Base-by-base conservation (phyloP, 2,113 vertebrate genomes). In the Callocephalon fimbriatum region DNA sequence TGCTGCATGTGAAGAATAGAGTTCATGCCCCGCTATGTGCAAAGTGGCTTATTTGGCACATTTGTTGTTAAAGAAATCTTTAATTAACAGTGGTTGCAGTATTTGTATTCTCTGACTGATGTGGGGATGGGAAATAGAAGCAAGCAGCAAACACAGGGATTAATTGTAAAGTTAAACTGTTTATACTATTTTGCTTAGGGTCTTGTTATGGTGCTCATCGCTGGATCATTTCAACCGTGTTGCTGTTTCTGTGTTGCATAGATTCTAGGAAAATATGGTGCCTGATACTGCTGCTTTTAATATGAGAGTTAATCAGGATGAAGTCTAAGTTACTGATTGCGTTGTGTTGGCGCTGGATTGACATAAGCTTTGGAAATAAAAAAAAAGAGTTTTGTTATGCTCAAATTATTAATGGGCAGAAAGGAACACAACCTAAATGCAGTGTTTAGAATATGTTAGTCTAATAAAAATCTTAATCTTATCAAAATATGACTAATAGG, bases 61-160 rank as follows among this genome's bases (percentile, higher is more conserved):
- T 93, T 90, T 78, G 32, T 61, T 80, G 91, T 90, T 93, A 79
- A 91, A 88, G 95, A 75, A 91, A 71, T 84, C 72, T 72, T 96
- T 96, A 96, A 97, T 97, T 96, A 95, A 80, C 89, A 62, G 87
- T 31, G 38, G 51, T 63, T 48, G 66, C 63, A 72, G 70, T 29
- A 61, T 96, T 95, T 97, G 73, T 93, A 93, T 93, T 65, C 79
- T 84, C 74, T 75, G 25, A 19, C 77, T 42, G 67, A 81, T 73
- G 71, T 82, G 61, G 29, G 56, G 76, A 58, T 27, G 93, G 48
- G 62, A 59, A 77, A 77, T 29, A 71, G 61, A 63, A 91, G 31
- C 54, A 27, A 96, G 91, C 70, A 90, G 88, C 59, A 75, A 87
- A 32, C 76, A 89, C 81, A 15, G 87, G 53, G 80, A 44, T 59